Evolutionary conservation across 2,888 invertebrate species (phyloP).

Genomic region (Scrobipalpa atriplicella): DNA sequence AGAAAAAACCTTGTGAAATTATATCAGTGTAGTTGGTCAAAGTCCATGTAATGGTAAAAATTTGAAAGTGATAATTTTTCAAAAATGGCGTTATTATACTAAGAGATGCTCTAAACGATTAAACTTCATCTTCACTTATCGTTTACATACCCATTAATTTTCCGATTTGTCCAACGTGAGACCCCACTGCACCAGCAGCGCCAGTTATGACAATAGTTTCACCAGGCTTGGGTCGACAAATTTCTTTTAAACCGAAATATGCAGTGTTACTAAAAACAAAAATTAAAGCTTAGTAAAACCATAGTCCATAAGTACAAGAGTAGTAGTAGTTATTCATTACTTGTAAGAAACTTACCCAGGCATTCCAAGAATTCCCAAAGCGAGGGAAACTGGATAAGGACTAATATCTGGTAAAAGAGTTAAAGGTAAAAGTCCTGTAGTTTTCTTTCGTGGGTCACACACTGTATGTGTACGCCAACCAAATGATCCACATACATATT

Average conservation of each 20-base stretch:
- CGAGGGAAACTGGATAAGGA: slow-evolving; percentile 83
- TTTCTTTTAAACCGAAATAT: slow-evolving; percentile 88
- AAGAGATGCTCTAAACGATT: too few relatives aligned
- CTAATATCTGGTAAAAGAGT: slow-evolving; percentile 82
- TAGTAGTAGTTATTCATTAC: neutral
- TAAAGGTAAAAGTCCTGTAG: slow-evolving; percentile 53
- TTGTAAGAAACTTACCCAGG: slow-evolving; percentile 81
- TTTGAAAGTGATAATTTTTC: too few relatives aligned
- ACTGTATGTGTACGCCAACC: slow-evolving; percentile 85
- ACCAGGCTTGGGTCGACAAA: slow-evolving; percentile 87
- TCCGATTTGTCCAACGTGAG: slow-evolving; percentile 90
- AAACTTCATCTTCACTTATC: too few relatives aligned
- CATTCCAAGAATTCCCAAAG: slow-evolving; percentile 87
- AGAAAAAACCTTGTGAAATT: too few relatives aligned
- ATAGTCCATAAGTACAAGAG: neutral
- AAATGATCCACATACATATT: slow-evolving; percentile 83
- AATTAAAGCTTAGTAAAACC: neutral
- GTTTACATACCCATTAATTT: slow-evolving; percentile 83
- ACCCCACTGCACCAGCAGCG: slow-evolving; percentile 91
- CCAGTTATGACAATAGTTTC: slow-evolving; percentile 89
- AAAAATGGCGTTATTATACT: too few relatives aligned
- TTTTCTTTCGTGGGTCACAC: slow-evolving; percentile 53
- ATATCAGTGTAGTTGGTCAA: too few relatives aligned
- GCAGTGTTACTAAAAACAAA: slow-evolving; percentile 84
- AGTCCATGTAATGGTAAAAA: too few relatives aligned